Conservation (phyloP, 2,797 vertebrate species). For the Brachyalestes nurse region DNA sequence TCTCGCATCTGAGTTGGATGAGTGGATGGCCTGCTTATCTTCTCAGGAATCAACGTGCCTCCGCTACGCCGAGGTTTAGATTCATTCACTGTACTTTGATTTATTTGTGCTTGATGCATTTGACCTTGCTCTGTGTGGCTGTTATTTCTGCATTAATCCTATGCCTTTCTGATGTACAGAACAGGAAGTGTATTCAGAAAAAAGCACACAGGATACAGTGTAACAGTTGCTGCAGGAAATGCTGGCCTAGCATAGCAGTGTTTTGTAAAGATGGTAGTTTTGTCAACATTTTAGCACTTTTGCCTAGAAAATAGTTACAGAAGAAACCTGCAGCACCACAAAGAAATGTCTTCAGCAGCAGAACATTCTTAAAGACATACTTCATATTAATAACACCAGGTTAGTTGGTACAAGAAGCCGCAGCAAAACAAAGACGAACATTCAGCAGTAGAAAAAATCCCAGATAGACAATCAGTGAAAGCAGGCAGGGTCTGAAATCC, state of each 20-base stretch:
- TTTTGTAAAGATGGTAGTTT: too few species aligned
- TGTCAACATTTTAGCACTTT: too few species aligned
- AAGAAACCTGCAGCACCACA: too few species aligned
- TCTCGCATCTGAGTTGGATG: slow-evolving; percentile 1
- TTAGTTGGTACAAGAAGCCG: too few species aligned
- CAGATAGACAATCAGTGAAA: too few species aligned
- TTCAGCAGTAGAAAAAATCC: too few species aligned
- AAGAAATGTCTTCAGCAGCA: too few species aligned
- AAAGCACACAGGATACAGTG: not conserved
- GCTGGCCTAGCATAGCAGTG: not conserved
- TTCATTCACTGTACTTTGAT: not conserved
- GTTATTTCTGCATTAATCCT: not conserved
- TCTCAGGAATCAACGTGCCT: not conserved
- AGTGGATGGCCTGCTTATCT: not conserved
- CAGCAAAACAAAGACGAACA: not conserved
- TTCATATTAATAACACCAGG: too few species aligned
- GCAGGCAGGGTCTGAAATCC: too few species aligned
- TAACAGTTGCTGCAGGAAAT: not conserved
- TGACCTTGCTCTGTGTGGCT: not conserved
- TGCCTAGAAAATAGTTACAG: too few species aligned
- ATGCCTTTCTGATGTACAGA: not conserved
- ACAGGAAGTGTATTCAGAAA: not conserved
- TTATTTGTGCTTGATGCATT: not conserved
- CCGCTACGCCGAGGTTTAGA: not conserved
- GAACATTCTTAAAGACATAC: too few species aligned